A percentile compares a stretch with the other conserved stretches of the same genome.
phyloP scores from a whole-genome alignment of 1,140 invertebrate species.

The Scaptomyza graminum region DNA sequence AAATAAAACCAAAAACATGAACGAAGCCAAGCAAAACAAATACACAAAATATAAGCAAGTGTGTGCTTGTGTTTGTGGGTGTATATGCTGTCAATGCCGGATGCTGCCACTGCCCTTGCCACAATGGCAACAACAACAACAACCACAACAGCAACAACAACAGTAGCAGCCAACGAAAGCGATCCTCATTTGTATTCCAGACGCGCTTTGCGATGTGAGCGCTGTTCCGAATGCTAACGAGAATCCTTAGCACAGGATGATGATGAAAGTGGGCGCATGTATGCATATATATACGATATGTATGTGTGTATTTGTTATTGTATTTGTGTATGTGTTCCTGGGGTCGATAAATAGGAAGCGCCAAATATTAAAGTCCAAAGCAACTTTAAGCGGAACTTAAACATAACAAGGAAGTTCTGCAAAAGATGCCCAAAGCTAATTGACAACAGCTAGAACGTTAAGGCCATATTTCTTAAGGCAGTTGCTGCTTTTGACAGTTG shows the following conservation, averaged over 20 bases:
- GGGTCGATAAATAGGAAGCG: slow-evolving; percentile 66
- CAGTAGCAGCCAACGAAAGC: slow-evolving; percentile 69
- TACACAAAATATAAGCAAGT: slow-evolving; percentile 69
- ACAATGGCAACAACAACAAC: slow-evolving; percentile 11
- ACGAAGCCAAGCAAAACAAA: slow-evolving; percentile 62
- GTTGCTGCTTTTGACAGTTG: slow-evolving; percentile 49
- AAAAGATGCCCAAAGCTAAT: slow-evolving; percentile 52
- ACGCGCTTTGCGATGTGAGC: slow-evolving; percentile 71
- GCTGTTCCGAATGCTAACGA: slow-evolving; percentile 70
- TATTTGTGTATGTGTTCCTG: slow-evolving; percentile 29
- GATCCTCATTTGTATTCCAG: slow-evolving; percentile 83
- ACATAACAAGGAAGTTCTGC: neutral
- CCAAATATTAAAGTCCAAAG: slow-evolving; percentile 58
- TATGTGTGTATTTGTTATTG: slow-evolving; percentile 29
- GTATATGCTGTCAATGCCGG: slow-evolving; percentile 69
- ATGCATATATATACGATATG: slow-evolving; percentile 3
- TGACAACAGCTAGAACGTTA: slow-evolving; percentile 62
- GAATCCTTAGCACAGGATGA: slow-evolving; percentile 39
- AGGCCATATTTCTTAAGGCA: slow-evolving; percentile 57
- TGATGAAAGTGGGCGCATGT: slow-evolving; percentile 76
- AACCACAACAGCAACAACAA: slow-evolving; percentile 22
- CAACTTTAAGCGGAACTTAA: slow-evolving; percentile 47
- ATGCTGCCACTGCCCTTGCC: slow-evolving; percentile 58
- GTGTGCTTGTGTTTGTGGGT: slow-evolving; percentile 26
- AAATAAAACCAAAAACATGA: slow-evolving; percentile 46